Evolutionary conservation across 2,888 invertebrate species (phyloP).

Genomic region (Eilema griseolum): DNA sequence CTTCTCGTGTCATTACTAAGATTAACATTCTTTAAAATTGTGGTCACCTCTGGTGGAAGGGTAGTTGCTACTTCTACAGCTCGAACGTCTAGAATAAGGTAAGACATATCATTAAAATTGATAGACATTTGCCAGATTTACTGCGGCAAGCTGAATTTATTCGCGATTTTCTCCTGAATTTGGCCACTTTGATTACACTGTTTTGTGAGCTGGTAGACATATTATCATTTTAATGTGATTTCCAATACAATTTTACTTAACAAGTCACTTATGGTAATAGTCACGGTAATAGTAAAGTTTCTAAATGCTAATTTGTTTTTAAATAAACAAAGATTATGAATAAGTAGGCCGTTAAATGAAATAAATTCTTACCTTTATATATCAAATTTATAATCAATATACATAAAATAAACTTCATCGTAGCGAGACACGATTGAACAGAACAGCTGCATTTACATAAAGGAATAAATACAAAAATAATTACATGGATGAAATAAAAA

Average conservation of each 20-base stretch:
- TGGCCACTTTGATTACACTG: background rate
- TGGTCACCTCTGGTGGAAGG: constrained; percentile 62
- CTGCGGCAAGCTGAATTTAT: background rate
- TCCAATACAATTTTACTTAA: background rate
- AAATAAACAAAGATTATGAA: background rate
- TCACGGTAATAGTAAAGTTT: too few relatives aligned
- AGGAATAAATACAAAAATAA: constrained; percentile 35
- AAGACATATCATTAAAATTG: background rate
- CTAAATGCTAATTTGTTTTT: background rate
- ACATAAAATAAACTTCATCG: constrained; percentile 61
- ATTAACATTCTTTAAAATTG: constrained; percentile 50
- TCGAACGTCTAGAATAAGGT: constrained; percentile 57
- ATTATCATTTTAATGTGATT: background rate
- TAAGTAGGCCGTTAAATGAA: background rate
- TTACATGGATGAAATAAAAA: constrained; percentile 47
- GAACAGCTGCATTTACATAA: constrained; percentile 32
- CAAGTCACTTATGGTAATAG: background rate
- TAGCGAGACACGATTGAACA: constrained; percentile 38
- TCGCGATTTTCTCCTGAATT: background rate
- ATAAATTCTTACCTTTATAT: constrained; percentile 56
- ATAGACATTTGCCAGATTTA: background rate
- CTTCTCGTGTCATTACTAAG: constrained; percentile 63
- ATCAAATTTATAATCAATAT: constrained; percentile 52
- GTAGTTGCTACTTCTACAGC: constrained; percentile 68
- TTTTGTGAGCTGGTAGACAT: too few relatives aligned